Evolutionary conservation across 2,797 vertebrate genomes (phyloP), one percentile per base, ranked within the genome.

Genomic region (Xenopus petersii): DNA sequence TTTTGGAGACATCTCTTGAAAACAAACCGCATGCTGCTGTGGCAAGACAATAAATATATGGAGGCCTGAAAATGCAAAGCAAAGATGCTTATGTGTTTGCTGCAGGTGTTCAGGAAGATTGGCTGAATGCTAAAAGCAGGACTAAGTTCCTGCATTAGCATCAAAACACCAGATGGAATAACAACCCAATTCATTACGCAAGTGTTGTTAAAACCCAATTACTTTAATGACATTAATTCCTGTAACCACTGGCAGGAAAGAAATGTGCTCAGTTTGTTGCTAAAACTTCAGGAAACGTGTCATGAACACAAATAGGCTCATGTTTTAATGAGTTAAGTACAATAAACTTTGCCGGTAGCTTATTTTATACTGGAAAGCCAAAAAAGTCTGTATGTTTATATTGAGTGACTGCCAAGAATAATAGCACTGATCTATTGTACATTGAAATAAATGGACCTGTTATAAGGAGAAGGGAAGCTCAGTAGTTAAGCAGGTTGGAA

Each of bases 71-170:
- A 70, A 63, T 24, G 54, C 71, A 73, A 64, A 73, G 51, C 58
- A 36, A 68, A 73, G 65, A 65, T 63, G 63, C 65, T 70, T 61
- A 56, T 69, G 60, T 60, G 60, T 33, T 15, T 42, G 59, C 36
- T 60, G 76, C 76, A 79, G 76, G 76, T 79, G 76, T 74, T 79
- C 71, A 79, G 71, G 66, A 79, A 79, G 76, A 70, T 64, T 65
- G 71, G 6, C 71, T 69, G 51, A 73, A 69, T 60, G 60, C 49
- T 74, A 51, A 64, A 77, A 64, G 60, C 54, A 26, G 51, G 61
- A 47, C 71, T 70, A 30, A 36, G 51, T 73, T 78, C 70, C 60
- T 73, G 59, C 51, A 78, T 74, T 74, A 74, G 61, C 71, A 51
- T 70, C 47, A 21, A 70, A 24, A 65, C 70, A 63, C 21, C 49